Evolutionary conservation across 2,888 invertebrate species (phyloP), one percentile per base, ranked within the genome.

Genomic region (Acleris holmiana): DNA sequence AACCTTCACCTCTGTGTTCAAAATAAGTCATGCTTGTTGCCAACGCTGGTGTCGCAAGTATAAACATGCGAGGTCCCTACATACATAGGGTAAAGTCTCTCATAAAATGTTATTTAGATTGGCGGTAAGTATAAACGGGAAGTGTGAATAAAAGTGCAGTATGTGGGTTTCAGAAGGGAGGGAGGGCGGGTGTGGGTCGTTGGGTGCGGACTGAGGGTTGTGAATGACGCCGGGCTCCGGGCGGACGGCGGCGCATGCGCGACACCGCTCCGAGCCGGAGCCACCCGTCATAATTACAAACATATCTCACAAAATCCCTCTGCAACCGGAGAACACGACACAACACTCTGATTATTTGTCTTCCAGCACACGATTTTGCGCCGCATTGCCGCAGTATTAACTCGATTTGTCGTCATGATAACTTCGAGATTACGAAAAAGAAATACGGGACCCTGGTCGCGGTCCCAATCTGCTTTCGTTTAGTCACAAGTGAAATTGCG

Each of bases 131-230:
- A 25, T n/a, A 48, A 55, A 49, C 25, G 51, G 23, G n/a, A 29
- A 55, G 63, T 64, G 77, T 74, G 78, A 77, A 78, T 79, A 74
- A 78, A 80, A 80, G 78, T 78, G 79, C 77, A 79, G 74, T 79
- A 71, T 73, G 71, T 51, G 60, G 44, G 46, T 61, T 47, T 54
- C 40, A 44, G 44, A 40, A 46, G 35, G 25, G 25, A 25, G 50
- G 56, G 58, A 10, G 63, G 63, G 62, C 46, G 62, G 58, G 75
- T 67, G 72, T 69, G 66, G 63, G 53, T 35, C 64, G 66, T 63
- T 67, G 67, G 73, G 71, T 13, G 21, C 19, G 13, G 35, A 17
- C 40, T 71, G 74, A 73, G 78, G 78, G 76, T 78, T 76, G 73
- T 80, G 83, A 84, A 84, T 82, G 82, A 74, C 73, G 71, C 55